Conservation (phyloP, 1,140 invertebrate genomes). For the Drosophila oshimai region DNA sequence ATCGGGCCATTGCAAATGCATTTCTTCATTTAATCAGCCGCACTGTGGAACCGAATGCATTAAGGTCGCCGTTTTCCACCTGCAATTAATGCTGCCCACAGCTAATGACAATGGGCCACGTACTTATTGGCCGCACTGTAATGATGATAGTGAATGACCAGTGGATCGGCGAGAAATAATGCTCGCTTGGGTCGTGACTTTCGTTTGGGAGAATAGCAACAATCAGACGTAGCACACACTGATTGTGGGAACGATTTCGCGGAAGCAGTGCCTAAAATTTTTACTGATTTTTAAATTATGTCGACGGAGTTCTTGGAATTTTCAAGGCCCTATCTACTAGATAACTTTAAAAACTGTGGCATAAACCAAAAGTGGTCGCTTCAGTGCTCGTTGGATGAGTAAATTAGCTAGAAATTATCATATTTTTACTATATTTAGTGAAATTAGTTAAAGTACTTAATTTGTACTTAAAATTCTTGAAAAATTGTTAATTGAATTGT, state of each 20-base stretch:
- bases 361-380: too few relatives aligned
- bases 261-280: slow-evolving; percentile 2
- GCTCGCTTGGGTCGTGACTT: slow-evolving; percentile 26
- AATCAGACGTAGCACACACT: slow-evolving; percentile 2
- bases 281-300: not conserved
- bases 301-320: not conserved
- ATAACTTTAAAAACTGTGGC: not conserved
- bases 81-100: slow-evolving; percentile 64
- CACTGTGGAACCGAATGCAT: slow-evolving; percentile 59
- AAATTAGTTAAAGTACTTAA: not conserved
- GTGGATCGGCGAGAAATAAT: slow-evolving; percentile 2
- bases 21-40: slow-evolving; percentile 44
- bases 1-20: slow-evolving; percentile 34
- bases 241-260: slow-evolving; percentile 35
- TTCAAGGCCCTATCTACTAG: slow-evolving; percentile 1
- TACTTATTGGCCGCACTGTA: slow-evolving; percentile 23
- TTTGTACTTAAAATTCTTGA: too few relatives aligned
- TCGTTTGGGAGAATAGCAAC: not conserved
- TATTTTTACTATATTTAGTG: not conserved
- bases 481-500: too few relatives aligned
- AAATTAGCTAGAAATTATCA: not conserved
- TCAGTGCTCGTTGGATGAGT: not conserved
- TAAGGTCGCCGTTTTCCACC: slow-evolving; percentile 41
- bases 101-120: slow-evolving; percentile 46
- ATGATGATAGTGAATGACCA: slow-evolving; percentile 23